Percentiles rank a stretch among this genome's conserved stretches.
phyloP scores from a whole-genome alignment of 1,140 invertebrate genomes.

The Trichogramma pretiosum region DNA sequence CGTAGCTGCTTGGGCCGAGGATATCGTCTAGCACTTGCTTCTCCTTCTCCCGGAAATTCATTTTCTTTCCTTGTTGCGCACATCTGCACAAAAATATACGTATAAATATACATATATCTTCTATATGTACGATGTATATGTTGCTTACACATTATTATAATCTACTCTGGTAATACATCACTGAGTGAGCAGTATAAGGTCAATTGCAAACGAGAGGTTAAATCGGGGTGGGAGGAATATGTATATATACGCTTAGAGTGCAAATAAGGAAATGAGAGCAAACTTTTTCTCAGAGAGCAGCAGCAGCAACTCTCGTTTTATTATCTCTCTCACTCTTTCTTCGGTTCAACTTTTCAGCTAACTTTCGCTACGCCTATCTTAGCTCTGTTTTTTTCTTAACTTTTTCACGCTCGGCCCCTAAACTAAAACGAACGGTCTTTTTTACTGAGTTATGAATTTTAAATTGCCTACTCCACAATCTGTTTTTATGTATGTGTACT shows the following conservation, averaged over 20 bases:
- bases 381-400: background rate
- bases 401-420: background rate
- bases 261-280: constrained; percentile 18
- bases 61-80: constrained; percentile 50
- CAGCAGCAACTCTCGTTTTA: background rate
- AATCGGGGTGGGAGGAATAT: background rate
- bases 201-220: no score
- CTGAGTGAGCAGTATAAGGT: constrained; percentile 4
- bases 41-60: constrained; percentile 87
- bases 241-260: no score
- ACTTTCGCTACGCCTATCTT: constrained; percentile 3
- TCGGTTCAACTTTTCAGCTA: constrained; percentile 13
- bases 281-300: no score
- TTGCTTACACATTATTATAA: no score
- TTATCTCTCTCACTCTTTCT: constrained; percentile 12
- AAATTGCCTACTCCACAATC: no score
- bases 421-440: no score
- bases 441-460: no score
- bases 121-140: no score
- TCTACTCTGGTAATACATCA: no score
- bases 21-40: constrained; percentile 90
- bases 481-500: no score
- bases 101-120: background rate
- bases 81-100: constrained; percentile 31
- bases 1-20: constrained; percentile 80